Evolutionary conservation across 1,140 invertebrate genomes (phyloP).

Genomic region (Limonius californicus): DNA sequence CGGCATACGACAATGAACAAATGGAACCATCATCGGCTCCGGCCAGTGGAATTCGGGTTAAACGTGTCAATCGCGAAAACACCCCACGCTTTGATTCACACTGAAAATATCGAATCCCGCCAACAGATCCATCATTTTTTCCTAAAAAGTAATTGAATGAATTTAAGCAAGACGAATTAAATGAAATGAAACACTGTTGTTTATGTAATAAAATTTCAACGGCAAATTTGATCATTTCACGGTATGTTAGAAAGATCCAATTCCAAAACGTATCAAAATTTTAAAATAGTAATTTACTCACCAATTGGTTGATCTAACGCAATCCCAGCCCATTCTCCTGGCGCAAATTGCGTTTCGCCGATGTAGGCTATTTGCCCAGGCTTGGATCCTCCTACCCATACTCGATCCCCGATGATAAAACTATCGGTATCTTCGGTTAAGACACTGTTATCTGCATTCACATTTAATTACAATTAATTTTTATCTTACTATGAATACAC

Average conservation of each 20-base stretch:
- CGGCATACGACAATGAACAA: slow-evolving; percentile 15
- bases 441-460: slow-evolving; percentile 71
- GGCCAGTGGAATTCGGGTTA: slow-evolving; percentile 69
- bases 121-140: slow-evolving; percentile 96
- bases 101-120: slow-evolving; percentile 88
- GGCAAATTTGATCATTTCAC: not conserved
- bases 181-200: too few relatives aligned
- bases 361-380: slow-evolving; percentile 94
- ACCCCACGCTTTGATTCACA: slow-evolving; percentile 91
- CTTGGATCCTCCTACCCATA: slow-evolving; percentile 95
- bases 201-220: not conserved
- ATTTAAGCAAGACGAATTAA: too few relatives aligned
- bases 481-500: too few relatives aligned
- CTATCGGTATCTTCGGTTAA: slow-evolving; percentile 88
- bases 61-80: slow-evolving; percentile 84
- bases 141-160: slow-evolving; percentile 52
- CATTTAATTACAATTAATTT: not conserved
- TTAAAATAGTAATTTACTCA: too few relatives aligned
- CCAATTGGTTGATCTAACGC: slow-evolving; percentile 92
- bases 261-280: too few relatives aligned
- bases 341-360: slow-evolving; percentile 95
- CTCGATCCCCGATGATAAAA: slow-evolving; percentile 91
- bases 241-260: not conserved
- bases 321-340: slow-evolving; percentile 95
- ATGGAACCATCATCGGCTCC: slow-evolving; percentile 23